phyloP scores from a whole-genome alignment of 2,797 vertebrate genomes.

The Hapalemur alaotrensis region DNA sequence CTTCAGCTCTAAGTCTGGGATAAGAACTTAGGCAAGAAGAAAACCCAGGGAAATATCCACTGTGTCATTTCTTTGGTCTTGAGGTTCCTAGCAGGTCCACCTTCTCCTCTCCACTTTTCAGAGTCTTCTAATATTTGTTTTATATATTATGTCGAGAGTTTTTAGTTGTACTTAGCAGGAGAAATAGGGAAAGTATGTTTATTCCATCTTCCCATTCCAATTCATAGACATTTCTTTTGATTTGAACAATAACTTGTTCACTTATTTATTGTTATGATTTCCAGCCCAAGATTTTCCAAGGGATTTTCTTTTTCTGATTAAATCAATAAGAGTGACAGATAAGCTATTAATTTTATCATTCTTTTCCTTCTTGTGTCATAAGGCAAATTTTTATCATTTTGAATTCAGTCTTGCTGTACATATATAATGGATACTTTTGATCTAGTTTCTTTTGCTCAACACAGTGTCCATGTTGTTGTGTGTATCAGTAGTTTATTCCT shows the following conservation, averaged over 20 bases:
- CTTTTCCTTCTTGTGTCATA: background rate
- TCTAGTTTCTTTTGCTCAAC: background rate
- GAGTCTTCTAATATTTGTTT: background rate
- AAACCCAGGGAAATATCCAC: background rate
- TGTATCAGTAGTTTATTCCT: background rate
- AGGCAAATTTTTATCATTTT: background rate
- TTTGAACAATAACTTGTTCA: background rate
- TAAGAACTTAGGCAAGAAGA: background rate
- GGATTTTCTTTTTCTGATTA: background rate
- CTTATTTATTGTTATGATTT: background rate
- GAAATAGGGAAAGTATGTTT: background rate
- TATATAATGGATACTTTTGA: background rate
- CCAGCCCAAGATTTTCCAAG: background rate
- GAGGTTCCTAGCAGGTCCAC: background rate
- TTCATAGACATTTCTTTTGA: background rate
- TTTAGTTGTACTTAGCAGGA: background rate
- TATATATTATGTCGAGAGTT: background rate
- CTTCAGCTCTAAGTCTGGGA: background rate
- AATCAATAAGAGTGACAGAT: background rate
- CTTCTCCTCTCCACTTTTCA: background rate
- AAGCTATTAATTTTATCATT: background rate
- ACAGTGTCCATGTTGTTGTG: background rate
- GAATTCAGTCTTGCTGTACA: background rate
- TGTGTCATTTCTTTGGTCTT: background rate
- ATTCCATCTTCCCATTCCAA: background rate